Evolutionary conservation across 2,113 vertebrate genomes (phyloP), one percentile per base, ranked within the genome.

Genomic region (Coryphaenoides rupestris): DNA sequence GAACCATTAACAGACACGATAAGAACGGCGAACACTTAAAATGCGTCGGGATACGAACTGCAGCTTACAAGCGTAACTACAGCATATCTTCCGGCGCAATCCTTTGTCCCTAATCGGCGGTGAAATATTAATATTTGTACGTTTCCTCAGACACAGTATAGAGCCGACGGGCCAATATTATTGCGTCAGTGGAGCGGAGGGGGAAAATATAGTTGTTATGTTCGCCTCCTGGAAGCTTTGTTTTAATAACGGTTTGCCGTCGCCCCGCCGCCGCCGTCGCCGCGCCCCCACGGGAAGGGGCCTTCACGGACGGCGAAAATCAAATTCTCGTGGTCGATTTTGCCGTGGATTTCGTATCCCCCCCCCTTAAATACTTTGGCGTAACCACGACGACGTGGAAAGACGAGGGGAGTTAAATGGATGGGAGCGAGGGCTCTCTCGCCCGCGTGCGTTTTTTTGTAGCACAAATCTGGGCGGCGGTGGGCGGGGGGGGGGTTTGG

Each of bases 401-500:
- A 81, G 68, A 75, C 63, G 74, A 4, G 58, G 53, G 24, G 65
- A n/a, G 47, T 33, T 53, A 63, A 63, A 73, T 10, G 6, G 33
- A 40, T 10, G 33, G 33, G 13, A 12, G 9, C 6, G 24, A 6
- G 24, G n/a, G n/a, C n/a, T n/a, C n/a, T n/a, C n/a, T n/a, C n/a
- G n/a, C n/a, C n/a, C 63, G 63, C 75, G 63, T 22, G 69, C 40
- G 50, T 83, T 82, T 50, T 65, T 82, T 50, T 65, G 66, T 73
- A 64, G 66, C 80, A 73, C 82, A 26, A 68, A 65, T 76, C 52
- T 65, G 19, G 63, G 60, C 60, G 60, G 66, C 21, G 67, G 77
- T 73, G 72, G 75, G 66, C 67, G 63, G 76, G 74, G 74, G 76
- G 81, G 63, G 68, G 72, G n/a, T n/a, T n/a, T n/a, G 81, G 73